These are phyloP conservation scores for Popillia japonica DNA, from an alignment of 1,140 invertebrate species.

Conservation along the genomic window DNA sequence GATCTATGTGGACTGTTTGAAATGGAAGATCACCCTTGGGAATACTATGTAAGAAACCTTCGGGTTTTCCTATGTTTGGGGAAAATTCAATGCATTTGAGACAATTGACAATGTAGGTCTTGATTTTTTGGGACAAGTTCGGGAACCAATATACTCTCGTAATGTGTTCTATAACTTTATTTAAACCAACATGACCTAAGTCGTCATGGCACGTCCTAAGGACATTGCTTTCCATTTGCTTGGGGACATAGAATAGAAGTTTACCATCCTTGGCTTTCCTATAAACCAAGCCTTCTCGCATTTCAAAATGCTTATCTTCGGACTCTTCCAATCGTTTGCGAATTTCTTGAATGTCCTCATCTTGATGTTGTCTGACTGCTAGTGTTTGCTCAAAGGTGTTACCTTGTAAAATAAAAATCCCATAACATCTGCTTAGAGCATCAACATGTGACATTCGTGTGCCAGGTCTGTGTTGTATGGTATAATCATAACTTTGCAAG, in stretches of 20 bases:
- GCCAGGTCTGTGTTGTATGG: too few relatives aligned
- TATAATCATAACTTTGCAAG: too few relatives aligned
- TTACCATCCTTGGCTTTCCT: constrained; percentile 6
- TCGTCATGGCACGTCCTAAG: constrained; percentile 54
- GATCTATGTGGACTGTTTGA: constrained; percentile 54
- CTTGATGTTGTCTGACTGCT: not conserved
- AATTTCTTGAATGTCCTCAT: not conserved
- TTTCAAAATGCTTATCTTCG: constrained; percentile 28
- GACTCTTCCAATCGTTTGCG: not conserved
- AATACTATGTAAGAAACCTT: too few relatives aligned
- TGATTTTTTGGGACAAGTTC: constrained; percentile 48
- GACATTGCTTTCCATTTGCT: constrained; percentile 36
- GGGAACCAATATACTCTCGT: constrained; percentile 53
- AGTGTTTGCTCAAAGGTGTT: not conserved
- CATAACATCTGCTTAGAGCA: not conserved
- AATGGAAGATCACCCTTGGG: constrained; percentile 52
- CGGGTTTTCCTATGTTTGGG: constrained; percentile 47
- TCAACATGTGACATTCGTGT: not conserved
- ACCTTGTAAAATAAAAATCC: not conserved
- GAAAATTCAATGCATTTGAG: constrained; percentile 52
- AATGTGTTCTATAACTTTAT: constrained; percentile 50
- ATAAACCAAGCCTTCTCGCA: not conserved
- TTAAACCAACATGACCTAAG: constrained; percentile 50
- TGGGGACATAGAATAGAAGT: constrained; percentile 47
- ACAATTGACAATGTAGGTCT: constrained; percentile 48